Percentiles rank a stretch among this genome's conserved stretches.
Evolutionary conservation across 2,888 invertebrate species (phyloP).

Genomic region (Shargacucullia verbasci): DNA sequence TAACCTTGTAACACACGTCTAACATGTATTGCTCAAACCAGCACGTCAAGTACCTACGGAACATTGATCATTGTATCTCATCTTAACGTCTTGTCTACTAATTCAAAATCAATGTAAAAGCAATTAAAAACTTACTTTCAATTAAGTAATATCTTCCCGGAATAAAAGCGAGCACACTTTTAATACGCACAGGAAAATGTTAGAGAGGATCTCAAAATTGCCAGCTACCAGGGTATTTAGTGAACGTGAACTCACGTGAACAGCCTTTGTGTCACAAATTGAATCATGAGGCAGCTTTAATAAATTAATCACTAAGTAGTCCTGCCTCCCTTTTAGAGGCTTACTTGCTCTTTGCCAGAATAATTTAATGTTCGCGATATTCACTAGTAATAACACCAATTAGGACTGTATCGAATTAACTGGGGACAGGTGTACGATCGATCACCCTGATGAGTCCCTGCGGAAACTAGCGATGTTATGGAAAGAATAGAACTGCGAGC

Average conservation of each 20-base stretch:
- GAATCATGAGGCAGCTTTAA: slow-evolving; percentile 76
- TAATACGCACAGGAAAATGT: slow-evolving; percentile 16
- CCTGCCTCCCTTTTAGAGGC: slow-evolving; percentile 69
- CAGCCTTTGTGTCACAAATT: slow-evolving; percentile 74
- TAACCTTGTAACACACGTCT: too few species aligned
- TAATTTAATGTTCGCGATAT: slow-evolving; percentile 76
- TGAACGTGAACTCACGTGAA: slow-evolving; percentile 52
- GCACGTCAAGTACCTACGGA: too few species aligned
- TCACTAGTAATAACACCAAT: slow-evolving; percentile 63
- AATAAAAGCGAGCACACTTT: slow-evolving; percentile 23
- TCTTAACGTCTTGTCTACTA: too few species aligned
- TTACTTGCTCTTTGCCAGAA: slow-evolving; percentile 64
- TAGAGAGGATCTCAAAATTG: slow-evolving; percentile 15
- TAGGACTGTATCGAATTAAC: slow-evolving; percentile 67
- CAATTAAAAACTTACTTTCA: slow-evolving; percentile 9
- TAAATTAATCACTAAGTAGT: slow-evolving; percentile 76
- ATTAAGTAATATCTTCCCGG: slow-evolving; percentile 5
- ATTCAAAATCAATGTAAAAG: slow-evolving; percentile 3
- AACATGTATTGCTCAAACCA: too few species aligned
- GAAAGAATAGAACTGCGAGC: slow-evolving; percentile 51
- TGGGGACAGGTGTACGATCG: slow-evolving; percentile 65
- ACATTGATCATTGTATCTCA: too few species aligned
- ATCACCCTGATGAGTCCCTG: slow-evolving; percentile 62
- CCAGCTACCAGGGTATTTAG: slow-evolving; percentile 29
- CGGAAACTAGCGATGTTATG: slow-evolving; percentile 51